These are phyloP conservation scores for Troilus luridus DNA, from an alignment of 2,888 invertebrate genomes.

Conservation along the genomic window DNA sequence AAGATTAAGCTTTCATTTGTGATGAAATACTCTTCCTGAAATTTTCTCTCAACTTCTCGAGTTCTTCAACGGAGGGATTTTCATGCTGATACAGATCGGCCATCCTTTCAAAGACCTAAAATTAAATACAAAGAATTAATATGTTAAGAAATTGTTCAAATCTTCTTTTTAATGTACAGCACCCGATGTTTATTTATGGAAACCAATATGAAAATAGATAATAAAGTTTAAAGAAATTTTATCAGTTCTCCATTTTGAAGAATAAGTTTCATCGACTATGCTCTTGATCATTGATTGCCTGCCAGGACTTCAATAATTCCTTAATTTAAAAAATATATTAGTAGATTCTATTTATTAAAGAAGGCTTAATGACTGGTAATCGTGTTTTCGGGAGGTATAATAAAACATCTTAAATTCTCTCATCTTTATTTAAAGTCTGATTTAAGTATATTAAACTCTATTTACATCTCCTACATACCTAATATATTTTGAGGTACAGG, in stretches of 20 bases:
- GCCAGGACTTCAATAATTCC: not conserved
- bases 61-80: slow-evolving; percentile 9
- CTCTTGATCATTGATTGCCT: too few relatives aligned
- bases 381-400: too few relatives aligned
- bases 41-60: slow-evolving; percentile 27
- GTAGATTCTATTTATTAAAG: too few relatives aligned
- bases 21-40: slow-evolving; percentile 9
- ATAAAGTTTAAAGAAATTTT: not conserved
- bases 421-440: too few relatives aligned
- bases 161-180: not conserved
- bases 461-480: too few relatives aligned
- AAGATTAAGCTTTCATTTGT: not conserved
- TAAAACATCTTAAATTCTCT: too few relatives aligned
- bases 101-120: slow-evolving; percentile 16
- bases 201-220: not conserved
- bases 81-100: slow-evolving; percentile 1
- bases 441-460: too few relatives aligned
- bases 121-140: not conserved
- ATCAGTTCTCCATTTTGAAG: too few relatives aligned
- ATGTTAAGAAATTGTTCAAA: not conserved
- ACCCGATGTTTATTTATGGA: not conserved
- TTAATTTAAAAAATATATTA: too few relatives aligned
- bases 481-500: too few relatives aligned
- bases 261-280: too few relatives aligned
- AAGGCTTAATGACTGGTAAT: too few relatives aligned